Evolutionary conservation across 2,797 vertebrate species (phyloP), one percentile per base, ranked within the genome.

Genomic region (Sphenopsis melanotis): DNA sequence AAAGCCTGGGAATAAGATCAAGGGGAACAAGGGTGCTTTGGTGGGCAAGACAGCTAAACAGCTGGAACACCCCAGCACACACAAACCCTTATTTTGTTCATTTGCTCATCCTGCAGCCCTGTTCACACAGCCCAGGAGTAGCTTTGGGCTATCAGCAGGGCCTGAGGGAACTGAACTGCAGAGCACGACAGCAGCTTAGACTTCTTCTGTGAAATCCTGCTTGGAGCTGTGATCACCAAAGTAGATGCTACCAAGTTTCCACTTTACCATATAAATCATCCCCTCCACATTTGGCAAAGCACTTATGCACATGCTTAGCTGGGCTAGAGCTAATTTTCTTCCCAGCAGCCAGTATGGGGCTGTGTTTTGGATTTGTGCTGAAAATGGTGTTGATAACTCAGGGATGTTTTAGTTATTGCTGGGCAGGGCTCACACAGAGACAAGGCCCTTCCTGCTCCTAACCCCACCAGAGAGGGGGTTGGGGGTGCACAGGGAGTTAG

Each of bases 191-290:
- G 79, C 72, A 61, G 72, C 20, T 66, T 79, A 14, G 10, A 27
- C 71, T 30, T 12, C 15, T 57, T 41, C 79, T 63, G 5, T 9
- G 59, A 83, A 83, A 76, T 49, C 24, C 83, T 75, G 17, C 29
- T 87, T n/a, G 66, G 34, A 83, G 84, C 72, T 90, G 52, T n/a
- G 29, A 78, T 70, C 90, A 76, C 83, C 80, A 49, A 82, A 90
- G 74, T 22, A 79, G 59, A 84, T 3, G 3, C 80, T 29, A 88
- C 56, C 60, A 82, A 69, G 63, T 93, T 89, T 89, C 92, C 64
- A 60, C 70, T 87, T 87, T 22, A 63, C 39, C 66, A 79, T 34
- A 87, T 88, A 95, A 94, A 95, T 83, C 94, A 95, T 63, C 41
- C 47, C 66, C 59, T 84, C 74, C 50, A 52, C 9, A 2, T 87